Evolutionary conservation across 1,140 invertebrate species (phyloP).

Genomic region (Macrobrachium rosenbergii): DNA sequence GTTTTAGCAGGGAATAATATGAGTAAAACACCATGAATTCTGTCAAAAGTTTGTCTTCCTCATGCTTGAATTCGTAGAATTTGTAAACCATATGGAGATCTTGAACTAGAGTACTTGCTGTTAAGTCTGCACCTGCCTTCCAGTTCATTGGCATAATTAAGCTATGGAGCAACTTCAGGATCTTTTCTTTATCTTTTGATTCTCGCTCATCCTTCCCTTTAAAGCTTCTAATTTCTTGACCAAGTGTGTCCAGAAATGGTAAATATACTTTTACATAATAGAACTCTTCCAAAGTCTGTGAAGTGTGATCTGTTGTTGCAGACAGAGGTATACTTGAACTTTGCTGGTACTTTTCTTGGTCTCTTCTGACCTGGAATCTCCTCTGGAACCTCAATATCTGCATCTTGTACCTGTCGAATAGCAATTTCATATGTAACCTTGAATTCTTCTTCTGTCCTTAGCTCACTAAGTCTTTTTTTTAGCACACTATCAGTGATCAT

Average conservation of each 20-base stretch:
- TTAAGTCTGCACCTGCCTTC: no score
- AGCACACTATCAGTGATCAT: slow-evolving; percentile 26
- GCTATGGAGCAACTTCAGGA: neutral
- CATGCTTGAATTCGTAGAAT: neutral
- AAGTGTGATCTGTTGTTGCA: slow-evolving; percentile 10
- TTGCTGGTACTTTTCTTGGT: neutral
- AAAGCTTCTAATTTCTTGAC: neutral
- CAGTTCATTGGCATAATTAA: neutral
- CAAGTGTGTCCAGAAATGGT: slow-evolving; percentile 2
- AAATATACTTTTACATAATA: slow-evolving; percentile 13
- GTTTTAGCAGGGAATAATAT: neutral
- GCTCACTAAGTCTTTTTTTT: slow-evolving; percentile 6
- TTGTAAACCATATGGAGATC: neutral
- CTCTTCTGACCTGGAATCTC: no score
- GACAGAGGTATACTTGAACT: slow-evolving; percentile 12
- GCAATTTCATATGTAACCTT: neutral
- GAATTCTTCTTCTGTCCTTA: slow-evolving; percentile 20
- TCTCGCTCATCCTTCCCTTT: neutral
- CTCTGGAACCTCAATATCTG: slow-evolving; percentile 11
- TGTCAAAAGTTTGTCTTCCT: slow-evolving; percentile 8
- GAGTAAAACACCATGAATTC: neutral
- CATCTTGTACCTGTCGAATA: neutral
- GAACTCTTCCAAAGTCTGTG: slow-evolving; percentile 3
- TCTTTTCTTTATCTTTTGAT: neutral
- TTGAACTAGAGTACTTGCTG: neutral